phyloP scores from a whole-genome alignment of 2,113 vertebrate genomes.

The Patagioenas fasciata region DNA sequence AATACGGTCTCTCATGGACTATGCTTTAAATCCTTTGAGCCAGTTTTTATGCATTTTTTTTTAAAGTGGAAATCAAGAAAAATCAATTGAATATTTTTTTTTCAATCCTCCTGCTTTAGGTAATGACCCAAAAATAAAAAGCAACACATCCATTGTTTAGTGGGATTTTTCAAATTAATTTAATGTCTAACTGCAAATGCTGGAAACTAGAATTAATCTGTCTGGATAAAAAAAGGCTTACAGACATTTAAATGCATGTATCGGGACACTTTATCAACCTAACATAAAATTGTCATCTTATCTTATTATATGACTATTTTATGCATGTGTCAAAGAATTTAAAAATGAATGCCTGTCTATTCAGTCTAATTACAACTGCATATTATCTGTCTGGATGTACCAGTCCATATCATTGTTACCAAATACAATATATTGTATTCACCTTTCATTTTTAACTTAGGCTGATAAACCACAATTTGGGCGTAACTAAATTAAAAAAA shows the following conservation, averaged over 20 bases:
- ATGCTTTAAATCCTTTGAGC: constrained; percentile 43
- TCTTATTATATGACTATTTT: constrained; percentile 87
- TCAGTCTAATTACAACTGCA: constrained; percentile 82
- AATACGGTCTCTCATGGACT: background rate
- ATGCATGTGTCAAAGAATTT: constrained; percentile 86
- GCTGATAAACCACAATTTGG: constrained; percentile 73
- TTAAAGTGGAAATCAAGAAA: constrained; percentile 50
- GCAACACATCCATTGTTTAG: constrained; percentile 71
- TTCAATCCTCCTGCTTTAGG: constrained; percentile 43
- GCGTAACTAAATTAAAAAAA: constrained; percentile 6
- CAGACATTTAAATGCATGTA: constrained; percentile 86
- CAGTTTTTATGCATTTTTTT: constrained; percentile 21
- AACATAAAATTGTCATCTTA: constrained; percentile 86
- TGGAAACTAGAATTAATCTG: constrained; percentile 84
- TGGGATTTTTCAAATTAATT: constrained; percentile 78
- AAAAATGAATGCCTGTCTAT: constrained; percentile 84
- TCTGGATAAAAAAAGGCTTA: constrained; percentile 78
- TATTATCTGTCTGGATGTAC: constrained; percentile 81
- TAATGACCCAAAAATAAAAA: background rate
- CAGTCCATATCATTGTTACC: constrained; percentile 80
- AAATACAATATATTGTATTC: constrained; percentile 78
- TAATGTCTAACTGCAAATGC: constrained; percentile 81
- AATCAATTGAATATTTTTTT: constrained; percentile 33
- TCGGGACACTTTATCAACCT: constrained; percentile 84
- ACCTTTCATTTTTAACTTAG: constrained; percentile 76